Evolutionary conservation across 1,140 invertebrate genomes (phyloP).

Genomic region (Heliothis virescens): DNA sequence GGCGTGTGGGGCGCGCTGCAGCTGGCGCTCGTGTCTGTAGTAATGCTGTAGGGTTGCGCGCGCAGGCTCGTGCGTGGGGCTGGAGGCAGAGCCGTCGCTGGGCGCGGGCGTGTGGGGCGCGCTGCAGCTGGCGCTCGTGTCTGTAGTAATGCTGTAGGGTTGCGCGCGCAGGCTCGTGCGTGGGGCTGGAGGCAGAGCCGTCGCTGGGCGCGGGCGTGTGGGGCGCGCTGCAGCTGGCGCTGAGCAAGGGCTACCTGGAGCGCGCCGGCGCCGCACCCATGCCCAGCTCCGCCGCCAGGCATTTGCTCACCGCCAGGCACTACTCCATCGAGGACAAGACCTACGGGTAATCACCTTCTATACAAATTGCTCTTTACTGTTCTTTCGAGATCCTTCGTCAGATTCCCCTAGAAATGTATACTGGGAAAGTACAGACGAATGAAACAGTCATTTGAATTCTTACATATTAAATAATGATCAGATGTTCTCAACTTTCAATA

Average conservation of each 20-base stretch:
- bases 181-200: conserved; percentile 95
- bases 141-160: not conserved
- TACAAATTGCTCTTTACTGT: too few relatives aligned
- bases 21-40: too few relatives aligned
- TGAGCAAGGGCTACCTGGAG: conserved; percentile 98
- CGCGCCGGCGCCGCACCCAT: conserved; percentile 90
- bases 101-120: conserved; percentile 97
- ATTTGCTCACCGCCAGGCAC: conserved; percentile 93
- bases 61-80: conserved; percentile 60
- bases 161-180: conserved; percentile 51
- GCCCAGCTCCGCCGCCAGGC: conserved; percentile 60
- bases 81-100: conserved; percentile 98
- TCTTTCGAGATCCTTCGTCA: too few relatives aligned
- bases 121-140: conserved; percentile 91
- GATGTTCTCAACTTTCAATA: too few relatives aligned
- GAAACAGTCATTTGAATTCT: too few relatives aligned
- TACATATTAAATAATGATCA: too few relatives aligned
- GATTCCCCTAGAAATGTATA: too few relatives aligned
- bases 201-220: conserved; percentile 96
- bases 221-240: conserved; percentile 96
- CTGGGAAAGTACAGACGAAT: too few relatives aligned
- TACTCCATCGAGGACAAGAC: conserved; percentile 99
- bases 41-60: not conserved
- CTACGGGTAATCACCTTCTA: conserved; percentile 87
- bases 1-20: conserved; percentile 97